phyloP scores from a whole-genome alignment of 2,797 vertebrate genomes.

The Vireo griseus region DNA sequence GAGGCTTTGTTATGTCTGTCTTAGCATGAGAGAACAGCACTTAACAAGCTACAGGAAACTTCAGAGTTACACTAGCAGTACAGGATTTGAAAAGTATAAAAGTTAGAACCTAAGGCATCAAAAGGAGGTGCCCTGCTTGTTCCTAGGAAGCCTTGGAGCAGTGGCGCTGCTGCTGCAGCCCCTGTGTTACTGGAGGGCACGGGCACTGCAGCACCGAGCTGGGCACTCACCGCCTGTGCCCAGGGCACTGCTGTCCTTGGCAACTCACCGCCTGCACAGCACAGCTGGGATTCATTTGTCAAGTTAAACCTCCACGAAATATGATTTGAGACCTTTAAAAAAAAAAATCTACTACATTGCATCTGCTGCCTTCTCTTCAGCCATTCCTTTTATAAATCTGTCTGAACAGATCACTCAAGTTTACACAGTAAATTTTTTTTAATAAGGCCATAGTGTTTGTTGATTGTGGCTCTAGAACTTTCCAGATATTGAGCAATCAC shows the following conservation, averaged over 20 bases:
- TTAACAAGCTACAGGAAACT: too few species aligned
- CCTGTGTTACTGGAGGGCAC: accelerated
- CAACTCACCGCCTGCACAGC: background rate
- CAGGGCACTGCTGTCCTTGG: background rate
- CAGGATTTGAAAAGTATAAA: too few species aligned
- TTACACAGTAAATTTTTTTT: background rate
- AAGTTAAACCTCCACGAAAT: background rate
- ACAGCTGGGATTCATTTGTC: background rate
- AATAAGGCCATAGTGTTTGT: background rate
- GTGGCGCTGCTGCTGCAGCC: background rate
- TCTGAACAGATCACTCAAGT: background rate
- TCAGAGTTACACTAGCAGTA: too few species aligned
- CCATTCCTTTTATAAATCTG: background rate
- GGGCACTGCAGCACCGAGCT: background rate
- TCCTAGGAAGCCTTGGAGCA: background rate
- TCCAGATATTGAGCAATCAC: background rate
- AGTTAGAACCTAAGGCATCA: too few species aligned
- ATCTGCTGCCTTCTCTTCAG: background rate
- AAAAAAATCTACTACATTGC: background rate
- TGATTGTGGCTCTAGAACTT: background rate
- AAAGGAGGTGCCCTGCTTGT: background rate
- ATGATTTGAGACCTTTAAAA: background rate
- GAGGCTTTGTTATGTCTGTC: too few species aligned
- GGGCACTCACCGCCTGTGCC: background rate
- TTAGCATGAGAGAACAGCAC: too few species aligned